Evolutionary conservation across 1,140 invertebrate species (phyloP).

Genomic region (Bicyclus anynana): DNA sequence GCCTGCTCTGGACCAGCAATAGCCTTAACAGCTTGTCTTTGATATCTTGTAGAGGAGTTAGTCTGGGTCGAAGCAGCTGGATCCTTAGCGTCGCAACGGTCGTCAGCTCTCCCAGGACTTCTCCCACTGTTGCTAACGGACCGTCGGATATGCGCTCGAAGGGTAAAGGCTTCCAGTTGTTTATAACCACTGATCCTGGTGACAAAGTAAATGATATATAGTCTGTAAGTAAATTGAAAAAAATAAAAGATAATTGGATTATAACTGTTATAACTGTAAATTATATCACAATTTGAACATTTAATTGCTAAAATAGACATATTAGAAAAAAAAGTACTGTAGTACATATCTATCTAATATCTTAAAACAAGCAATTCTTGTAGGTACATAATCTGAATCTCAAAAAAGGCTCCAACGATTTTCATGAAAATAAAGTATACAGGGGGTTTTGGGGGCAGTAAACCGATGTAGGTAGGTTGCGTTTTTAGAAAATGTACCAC

Average conservation of each 20-base stretch:
- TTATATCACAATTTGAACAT: no score
- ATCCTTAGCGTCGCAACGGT: conserved; percentile 94
- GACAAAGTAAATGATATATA: conserved; percentile 10
- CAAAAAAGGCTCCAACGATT: no score
- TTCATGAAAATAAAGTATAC: no score
- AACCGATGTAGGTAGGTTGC: no score
- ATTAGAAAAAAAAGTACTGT: no score
- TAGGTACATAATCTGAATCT: no score
- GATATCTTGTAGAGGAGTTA: conserved; percentile 88
- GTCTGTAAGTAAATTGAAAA: neutral
- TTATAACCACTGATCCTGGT: conserved; percentile 90
- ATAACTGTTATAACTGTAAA: no score
- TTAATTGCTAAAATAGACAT: no score
- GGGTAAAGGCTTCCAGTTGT: conserved; percentile 95
- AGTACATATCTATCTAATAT: no score
- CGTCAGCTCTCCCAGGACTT: conserved; percentile 94
- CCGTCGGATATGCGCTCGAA: conserved; percentile 94
- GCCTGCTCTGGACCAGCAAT: conserved; percentile 91
- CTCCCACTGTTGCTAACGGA: conserved; percentile 90
- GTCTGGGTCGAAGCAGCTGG: conserved; percentile 89
- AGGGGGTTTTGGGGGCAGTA: no score
- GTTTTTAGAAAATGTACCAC: no score
- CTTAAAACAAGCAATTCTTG: no score
- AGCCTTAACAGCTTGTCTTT: conserved; percentile 95
- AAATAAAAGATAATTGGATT: neutral